Base-by-base conservation (phyloP, 2,797 vertebrate species). In the Phoebastria nigripes region DNA sequence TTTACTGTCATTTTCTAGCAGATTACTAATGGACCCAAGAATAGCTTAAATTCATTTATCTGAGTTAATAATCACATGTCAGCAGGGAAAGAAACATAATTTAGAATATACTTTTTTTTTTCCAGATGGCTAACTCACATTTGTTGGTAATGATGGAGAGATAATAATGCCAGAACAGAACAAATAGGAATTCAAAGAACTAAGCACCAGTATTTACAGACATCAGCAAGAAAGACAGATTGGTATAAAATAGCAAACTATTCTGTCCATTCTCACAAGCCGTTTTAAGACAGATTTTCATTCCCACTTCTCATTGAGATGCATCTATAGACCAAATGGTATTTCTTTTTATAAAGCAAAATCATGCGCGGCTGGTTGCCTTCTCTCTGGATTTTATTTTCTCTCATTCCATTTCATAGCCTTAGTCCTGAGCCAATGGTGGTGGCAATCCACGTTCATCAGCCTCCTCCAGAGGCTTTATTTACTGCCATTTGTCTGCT, bases 41-140 rank as follows among this genome's bases (percentile, higher is more conserved):
- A 90, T 17, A 92, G 62, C 54, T 84, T 71, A 80, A 89, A 93
- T 87, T 74, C 24, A 90, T 87, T 94, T 89, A 58, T 93, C 41
- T 52, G 24, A 62, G 24, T 90, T 89, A 89, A 81, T 89, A 89
- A 28, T 82, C 49, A 71, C 20, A 84, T 47, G 42, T 78, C 37
- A 79, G 41, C 29, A 88, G 47, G 74, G 65, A 92, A 78, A 83
- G 20, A 81, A 93, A 83, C n/a, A 72, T 71, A 67, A 90, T 90
- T 92, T 61, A 74, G 52, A 79, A 79, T 35, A 65, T 15, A 44
- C 3, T 12, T 49, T 22, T 58, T 89, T 72, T 87, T 76, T 59
- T 33, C 69, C 87, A 93, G 66, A 78, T 92, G 73, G 67, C 41
- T 91, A 77, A 51, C 74, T 87, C 44, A 11, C 37, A 63, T 87